Evolutionary conservation across 2,113 vertebrate genomes (phyloP), one percentile per base, ranked within the genome.

Genomic region (Aphyosemion australe): DNA sequence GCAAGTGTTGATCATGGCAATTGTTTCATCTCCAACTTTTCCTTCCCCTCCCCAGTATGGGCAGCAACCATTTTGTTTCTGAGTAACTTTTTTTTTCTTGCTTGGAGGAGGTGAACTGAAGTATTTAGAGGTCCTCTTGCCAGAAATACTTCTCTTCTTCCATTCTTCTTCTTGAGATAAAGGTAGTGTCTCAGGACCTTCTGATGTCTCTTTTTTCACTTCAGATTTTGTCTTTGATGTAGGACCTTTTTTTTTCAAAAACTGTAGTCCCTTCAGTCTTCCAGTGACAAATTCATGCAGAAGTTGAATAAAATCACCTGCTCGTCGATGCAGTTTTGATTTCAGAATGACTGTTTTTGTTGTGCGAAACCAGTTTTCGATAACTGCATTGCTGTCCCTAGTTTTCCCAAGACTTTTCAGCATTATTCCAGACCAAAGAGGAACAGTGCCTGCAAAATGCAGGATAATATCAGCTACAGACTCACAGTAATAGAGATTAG

Each of bases 151-250:
- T 49, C 48, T 49, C 48, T 49, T 49, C 20, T 20, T 49, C 48
- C 48, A 49, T 9, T 49, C 18, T 49, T 49, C 48, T 49, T 49
- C 48, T 49, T 49, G 48, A 19, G 11, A 49, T 49, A 49, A 49
- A 20, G 48, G 48, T 18, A 49, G 6, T 49, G 48, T 49, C 48
- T 49, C 48, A 20, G 48, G 48, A 8, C 48, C 48, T 19, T 20
- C 18, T 11, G 18, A 49, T 18, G 16, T 47, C 15, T n/a, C 46
- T 47, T 16, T 47, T 18, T 49, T 26, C 3, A 26, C 48, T 49
- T 49, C 18, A 20, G 19, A 49, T 10, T 49, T 4, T 3, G 18
- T 20, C 20, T 49, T 49, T 3, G 19, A 9, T 49, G 8, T 20
- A 49, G 6, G 48, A 8, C 7, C 48, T n/a, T 47, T 49, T 20